Conservation (phyloP, 2,113 vertebrate species). For the Upupa epops region DNA sequence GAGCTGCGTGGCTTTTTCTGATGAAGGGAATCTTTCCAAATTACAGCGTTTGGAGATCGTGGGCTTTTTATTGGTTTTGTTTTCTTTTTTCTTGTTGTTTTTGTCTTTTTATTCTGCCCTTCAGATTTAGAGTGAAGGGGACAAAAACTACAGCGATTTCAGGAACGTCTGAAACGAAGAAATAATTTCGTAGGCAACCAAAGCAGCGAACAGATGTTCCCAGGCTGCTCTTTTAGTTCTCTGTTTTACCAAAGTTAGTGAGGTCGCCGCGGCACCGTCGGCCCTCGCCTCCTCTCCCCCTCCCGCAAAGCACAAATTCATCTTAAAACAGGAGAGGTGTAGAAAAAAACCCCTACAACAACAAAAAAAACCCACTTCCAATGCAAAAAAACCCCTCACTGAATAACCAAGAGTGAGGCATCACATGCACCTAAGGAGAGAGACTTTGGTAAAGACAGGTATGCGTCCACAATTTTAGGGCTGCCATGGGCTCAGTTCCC, state of each 20-base stretch:
- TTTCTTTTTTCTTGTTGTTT: background rate
- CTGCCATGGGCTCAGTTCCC: background rate
- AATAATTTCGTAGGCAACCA: background rate
- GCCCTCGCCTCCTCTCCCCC: background rate
- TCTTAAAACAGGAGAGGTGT: background rate
- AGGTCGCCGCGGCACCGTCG: background rate
- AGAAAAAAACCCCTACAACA: no score
- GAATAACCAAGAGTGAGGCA: background rate
- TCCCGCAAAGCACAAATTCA: background rate
- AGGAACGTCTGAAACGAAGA: background rate
- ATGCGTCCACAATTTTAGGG: background rate
- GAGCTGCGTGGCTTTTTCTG: background rate
- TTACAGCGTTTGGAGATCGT: background rate
- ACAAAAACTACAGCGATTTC: background rate
- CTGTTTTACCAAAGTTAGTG: background rate
- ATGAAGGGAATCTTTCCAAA: slow-evolving; percentile 24
- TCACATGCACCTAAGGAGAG: background rate
- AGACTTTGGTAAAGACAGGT: background rate
- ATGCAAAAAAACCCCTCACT: background rate
- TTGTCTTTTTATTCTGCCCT: background rate
- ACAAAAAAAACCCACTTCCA: background rate
- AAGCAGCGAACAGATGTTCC: background rate
- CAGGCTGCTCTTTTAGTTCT: background rate
- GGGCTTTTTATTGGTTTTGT: no score
- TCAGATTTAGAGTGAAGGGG: background rate